Percentiles rank a stretch among this genome's conserved stretches.
Evolutionary conservation across 35 echinoderm and acorn worm species (phyloP).

Genomic region (Ophiothrix spiculata): DNA sequence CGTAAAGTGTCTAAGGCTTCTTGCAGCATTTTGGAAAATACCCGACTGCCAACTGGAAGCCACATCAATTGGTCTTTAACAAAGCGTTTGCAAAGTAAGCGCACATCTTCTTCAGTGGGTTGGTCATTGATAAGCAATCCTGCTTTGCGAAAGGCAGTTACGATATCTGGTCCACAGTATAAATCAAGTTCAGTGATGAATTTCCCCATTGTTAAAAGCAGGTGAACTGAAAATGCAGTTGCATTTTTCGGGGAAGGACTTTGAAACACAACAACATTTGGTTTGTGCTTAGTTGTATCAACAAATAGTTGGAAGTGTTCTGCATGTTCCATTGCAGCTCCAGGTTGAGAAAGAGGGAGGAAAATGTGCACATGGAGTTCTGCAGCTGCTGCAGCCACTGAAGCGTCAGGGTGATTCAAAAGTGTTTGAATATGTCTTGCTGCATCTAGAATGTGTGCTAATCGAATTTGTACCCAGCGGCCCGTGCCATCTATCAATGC

Average conservation of each 20-base stretch:
- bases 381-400: neutral
- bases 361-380: conserved; percentile 7
- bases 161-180: neutral
- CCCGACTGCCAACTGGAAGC: too few relatives aligned
- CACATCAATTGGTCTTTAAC: too few relatives aligned
- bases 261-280: neutral
- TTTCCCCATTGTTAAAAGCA: neutral
- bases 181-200: conserved; percentile 13
- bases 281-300: conserved; percentile 15
- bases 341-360: conserved; percentile 3
- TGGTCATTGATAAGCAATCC: conserved; percentile 8
- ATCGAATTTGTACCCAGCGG: neutral
- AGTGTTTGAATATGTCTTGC: neutral
- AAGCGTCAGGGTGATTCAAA: neutral
- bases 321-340: conserved; percentile 4
- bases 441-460: conserved; percentile 8
- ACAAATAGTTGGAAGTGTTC: neutral
- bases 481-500: neutral
- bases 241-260: neutral
- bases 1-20: neutral
- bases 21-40: too few relatives aligned
- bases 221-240: conserved; percentile 2
- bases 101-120: conserved; percentile 10
- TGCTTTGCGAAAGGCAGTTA: neutral
- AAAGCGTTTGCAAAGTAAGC: neutral